phyloP scores from a whole-genome alignment of 92 coral and sea anemone genomes.

The Paragorgia papillata region DNA sequence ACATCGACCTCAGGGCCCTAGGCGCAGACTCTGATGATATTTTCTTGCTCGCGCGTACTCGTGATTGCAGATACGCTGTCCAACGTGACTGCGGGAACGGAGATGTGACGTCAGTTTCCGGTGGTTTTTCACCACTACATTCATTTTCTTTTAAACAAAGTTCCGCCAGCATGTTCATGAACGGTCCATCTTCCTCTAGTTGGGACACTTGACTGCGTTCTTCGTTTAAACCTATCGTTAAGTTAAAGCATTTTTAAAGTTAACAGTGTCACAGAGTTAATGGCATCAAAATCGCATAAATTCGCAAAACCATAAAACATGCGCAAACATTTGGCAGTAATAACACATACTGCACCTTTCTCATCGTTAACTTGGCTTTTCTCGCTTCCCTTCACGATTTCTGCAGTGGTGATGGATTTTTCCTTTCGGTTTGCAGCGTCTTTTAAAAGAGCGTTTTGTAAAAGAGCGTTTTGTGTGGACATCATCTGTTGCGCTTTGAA shows the following conservation, averaged over 20 bases:
- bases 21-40: slow-evolving; percentile 64
- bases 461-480: slow-evolving; percentile 12
- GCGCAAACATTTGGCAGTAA: not conserved
- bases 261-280: not conserved
- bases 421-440: not conserved
- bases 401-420: not conserved
- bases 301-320: no score
- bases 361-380: slow-evolving; percentile 53
- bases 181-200: slow-evolving; percentile 71
- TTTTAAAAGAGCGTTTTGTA: not conserved
- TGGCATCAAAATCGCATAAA: no score
- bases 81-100: slow-evolving; percentile 83
- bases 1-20: slow-evolving; percentile 47
- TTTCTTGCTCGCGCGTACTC: slow-evolving; percentile 77
- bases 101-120: slow-evolving; percentile 54
- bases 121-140: slow-evolving; percentile 48
- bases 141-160: slow-evolving; percentile 62
- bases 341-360: slow-evolving; percentile 52
- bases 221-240: not conserved
- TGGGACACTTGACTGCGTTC: slow-evolving; percentile 34
- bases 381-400: not conserved
- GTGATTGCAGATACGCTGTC: slow-evolving; percentile 89
- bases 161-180: slow-evolving; percentile 83
- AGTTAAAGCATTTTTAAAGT: not conserved
- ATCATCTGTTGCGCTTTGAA: slow-evolving; percentile 43